phyloP scores from a whole-genome alignment of 2,888 invertebrate species.

The Lasioglossum lativentre region DNA sequence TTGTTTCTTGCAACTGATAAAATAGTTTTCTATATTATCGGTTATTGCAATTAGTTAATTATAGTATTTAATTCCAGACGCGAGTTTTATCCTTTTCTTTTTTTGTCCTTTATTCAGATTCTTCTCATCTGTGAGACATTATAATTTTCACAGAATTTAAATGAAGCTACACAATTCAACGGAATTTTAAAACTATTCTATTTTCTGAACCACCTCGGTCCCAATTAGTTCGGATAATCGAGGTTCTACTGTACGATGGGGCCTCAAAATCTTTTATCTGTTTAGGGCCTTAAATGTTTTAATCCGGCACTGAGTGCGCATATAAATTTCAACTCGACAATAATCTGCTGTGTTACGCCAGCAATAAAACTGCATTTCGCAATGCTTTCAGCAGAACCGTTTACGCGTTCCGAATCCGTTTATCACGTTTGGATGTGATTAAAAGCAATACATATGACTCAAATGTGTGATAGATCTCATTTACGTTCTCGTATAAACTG shows the following conservation, averaged over 20 bases:
- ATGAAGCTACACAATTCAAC: too few species aligned
- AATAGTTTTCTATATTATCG: background rate
- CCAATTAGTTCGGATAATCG: too few species aligned
- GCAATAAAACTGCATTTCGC: conserved; percentile 37
- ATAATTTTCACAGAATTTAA: too few species aligned
- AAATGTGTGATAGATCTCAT: conserved; percentile 29
- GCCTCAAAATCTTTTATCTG: too few species aligned
- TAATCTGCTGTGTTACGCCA: background rate
- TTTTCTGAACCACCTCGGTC: too few species aligned
- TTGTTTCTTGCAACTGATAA: background rate
- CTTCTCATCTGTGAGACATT: background rate
- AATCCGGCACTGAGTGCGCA: background rate
- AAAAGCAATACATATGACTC: conserved; percentile 24
- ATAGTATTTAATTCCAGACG: background rate
- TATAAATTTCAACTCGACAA: conserved; percentile 8
- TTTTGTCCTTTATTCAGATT: background rate
- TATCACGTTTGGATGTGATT: conserved; percentile 45
- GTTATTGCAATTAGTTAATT: background rate
- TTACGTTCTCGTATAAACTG: conserved; percentile 8
- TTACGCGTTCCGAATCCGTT: conserved; percentile 52
- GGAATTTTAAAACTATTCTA: too few species aligned
- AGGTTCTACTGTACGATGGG: too few species aligned
- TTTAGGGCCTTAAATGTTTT: too few species aligned
- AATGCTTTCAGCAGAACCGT: conserved; percentile 38
- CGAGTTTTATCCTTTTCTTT: background rate